These are phyloP conservation scores for Ennomos erosarius DNA, from an alignment of 2,888 invertebrate genomes.

Conservation along the genomic window DNA sequence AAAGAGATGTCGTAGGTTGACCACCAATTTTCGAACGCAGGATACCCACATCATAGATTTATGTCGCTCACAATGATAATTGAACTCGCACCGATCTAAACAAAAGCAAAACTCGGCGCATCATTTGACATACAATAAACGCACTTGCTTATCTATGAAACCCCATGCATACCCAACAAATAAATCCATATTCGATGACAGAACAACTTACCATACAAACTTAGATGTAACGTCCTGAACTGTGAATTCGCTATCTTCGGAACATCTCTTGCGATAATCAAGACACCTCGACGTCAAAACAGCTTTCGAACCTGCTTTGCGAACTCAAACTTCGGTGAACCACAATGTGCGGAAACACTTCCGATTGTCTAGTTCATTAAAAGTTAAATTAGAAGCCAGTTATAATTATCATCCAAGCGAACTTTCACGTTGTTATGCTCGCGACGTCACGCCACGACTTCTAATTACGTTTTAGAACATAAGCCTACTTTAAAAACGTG, in stretches of 20 bases:
- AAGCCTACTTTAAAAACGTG: constrained; percentile 38
- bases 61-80: constrained; percentile 40
- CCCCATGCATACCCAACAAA: constrained; percentile 64
- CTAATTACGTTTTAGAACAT: constrained; percentile 38
- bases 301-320: constrained; percentile 38
- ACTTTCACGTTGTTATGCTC: constrained; percentile 36
- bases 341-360: constrained; percentile 42
- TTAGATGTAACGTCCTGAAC: constrained; percentile 39
- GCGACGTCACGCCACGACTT: constrained; percentile 33
- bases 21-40: constrained; percentile 27
- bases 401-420: constrained; percentile 41
- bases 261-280: constrained; percentile 48
- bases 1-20: constrained; percentile 19
- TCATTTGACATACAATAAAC: constrained; percentile 37
- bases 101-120: constrained; percentile 43
- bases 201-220: constrained; percentile 61
- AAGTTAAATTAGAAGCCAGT: constrained; percentile 45
- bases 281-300: constrained; percentile 42
- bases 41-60: constrained; percentile 32
- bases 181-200: constrained; percentile 54
- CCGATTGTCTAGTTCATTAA: constrained; percentile 44
- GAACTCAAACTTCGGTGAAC: constrained; percentile 43
- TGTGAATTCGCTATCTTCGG: constrained; percentile 55
- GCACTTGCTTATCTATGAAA: constrained; percentile 41
- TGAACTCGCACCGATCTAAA: constrained; percentile 44